Base-by-base conservation (phyloP, 2,888 invertebrate species). In the Agrotis clavis region DNA sequence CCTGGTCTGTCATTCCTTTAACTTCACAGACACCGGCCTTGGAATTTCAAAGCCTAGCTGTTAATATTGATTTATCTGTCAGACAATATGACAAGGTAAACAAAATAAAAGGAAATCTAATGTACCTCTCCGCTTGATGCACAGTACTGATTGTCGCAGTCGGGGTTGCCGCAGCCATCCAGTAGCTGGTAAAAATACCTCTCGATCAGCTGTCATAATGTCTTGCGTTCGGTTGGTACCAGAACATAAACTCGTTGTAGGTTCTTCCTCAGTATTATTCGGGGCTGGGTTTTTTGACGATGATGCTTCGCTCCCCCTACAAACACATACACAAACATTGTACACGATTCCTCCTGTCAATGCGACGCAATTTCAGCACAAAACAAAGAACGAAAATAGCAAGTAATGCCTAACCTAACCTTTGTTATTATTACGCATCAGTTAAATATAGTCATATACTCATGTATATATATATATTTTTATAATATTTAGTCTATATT, bases 121-220 rank as follows among this genome's bases (percentile, higher is more conserved):
- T 41, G 92, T 95, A 98, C 98, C 96, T 98, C 97, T 88, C 98
- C 98, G 94, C 98, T 98, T 21, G 99, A 99, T 83, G 98, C 99
- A 96, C 99, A 99, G 92, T 98, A 97, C 89, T 97, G 97, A 95
- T 99, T 99, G 89, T 97, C 97, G 94, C 99, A 99, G 87, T 97
- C 97, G n/a, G 97, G 97, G 94, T 98, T 98, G 35, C 99, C 99
- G 94, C 99, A 99, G 85, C 99, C 99, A 92, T 99, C 98, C 56
- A 98, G 97, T 82, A 99, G 96, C 95, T 99, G 99, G 95, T 98
- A 98, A 93, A 99, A 99, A 94, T 99, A 99, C 89, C 98, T 97
- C 94, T 99, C 98, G 83, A 99, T 99, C 81, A 99, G 96, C 92
- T 98, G 98, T 93, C 97, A 98, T 97, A 87, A 97, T 97, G 96